phyloP scores from a whole-genome alignment of 2,113 vertebrate species.

The Eublepharis macularius region DNA sequence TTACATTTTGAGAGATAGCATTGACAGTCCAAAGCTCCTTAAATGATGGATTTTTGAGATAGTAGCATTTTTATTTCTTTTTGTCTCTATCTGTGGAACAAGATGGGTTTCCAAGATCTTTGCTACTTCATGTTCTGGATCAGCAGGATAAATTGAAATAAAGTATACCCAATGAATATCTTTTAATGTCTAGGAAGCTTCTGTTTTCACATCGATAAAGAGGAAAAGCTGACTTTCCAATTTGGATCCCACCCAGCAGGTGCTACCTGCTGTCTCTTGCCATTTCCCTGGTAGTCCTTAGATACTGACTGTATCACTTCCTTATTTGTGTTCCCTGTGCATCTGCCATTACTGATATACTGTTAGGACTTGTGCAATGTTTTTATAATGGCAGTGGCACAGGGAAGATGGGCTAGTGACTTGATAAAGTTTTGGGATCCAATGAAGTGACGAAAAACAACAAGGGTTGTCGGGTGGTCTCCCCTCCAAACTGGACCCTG shows the following conservation, averaged over 20 bases:
- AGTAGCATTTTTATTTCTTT: background rate
- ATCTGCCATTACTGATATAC: background rate
- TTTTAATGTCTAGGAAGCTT: background rate
- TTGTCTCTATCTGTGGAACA: background rate
- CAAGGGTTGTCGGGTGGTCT: too few relatives aligned
- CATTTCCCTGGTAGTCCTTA: background rate
- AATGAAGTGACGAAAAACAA: background rate
- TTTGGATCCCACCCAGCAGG: background rate
- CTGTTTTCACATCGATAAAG: background rate
- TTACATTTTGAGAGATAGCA: conserved; percentile 2
- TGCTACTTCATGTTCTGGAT: background rate
- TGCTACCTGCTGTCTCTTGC: background rate
- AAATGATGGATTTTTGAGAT: background rate
- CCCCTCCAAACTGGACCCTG: too few relatives aligned
- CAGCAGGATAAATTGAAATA: background rate
- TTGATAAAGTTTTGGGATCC: too few relatives aligned
- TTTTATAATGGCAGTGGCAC: background rate
- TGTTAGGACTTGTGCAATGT: background rate
- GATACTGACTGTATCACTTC: background rate
- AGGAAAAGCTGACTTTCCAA: background rate
- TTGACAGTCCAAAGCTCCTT: background rate
- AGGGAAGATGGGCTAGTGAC: background rate
- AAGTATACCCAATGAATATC: too few relatives aligned
- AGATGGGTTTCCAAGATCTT: background rate
- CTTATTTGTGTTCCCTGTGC: too few relatives aligned